Conservation (phyloP, 2,113 vertebrate species). For the Rostratula benghalensis region DNA sequence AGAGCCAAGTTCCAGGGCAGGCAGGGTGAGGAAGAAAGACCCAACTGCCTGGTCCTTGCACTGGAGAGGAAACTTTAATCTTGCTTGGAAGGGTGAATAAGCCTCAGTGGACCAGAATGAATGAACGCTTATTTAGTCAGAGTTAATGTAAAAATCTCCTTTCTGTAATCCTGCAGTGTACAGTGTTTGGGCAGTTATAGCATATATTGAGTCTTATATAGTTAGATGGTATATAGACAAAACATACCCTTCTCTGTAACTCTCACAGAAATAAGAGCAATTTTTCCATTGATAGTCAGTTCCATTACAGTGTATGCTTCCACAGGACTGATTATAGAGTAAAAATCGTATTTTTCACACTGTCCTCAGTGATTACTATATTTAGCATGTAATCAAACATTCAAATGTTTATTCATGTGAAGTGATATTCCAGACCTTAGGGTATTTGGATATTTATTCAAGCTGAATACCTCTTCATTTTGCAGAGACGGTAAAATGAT, state of each 20-base stretch:
- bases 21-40: not conserved
- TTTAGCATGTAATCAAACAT: not conserved
- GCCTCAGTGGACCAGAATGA: not conserved
- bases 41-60: not conserved
- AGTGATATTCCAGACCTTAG: not conserved
- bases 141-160: not conserved
- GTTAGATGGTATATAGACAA: not conserved
- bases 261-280: not conserved
- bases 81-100: not conserved
- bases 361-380: not conserved
- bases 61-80: not conserved
- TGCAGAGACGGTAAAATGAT: not conserved
- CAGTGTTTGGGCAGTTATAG: not conserved
- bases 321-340: not conserved
- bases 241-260: not conserved
- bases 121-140: not conserved
- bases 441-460: not conserved
- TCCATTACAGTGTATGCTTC: not conserved
- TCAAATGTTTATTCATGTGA: not conserved
- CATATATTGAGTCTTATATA: not conserved
- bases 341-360: not conserved
- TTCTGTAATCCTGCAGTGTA: not conserved
- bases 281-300: not conserved
- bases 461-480: not conserved
- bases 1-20: not conserved